Evolutionary conservation across 1,140 invertebrate species (phyloP), one percentile per base, ranked within the genome.

Genomic region (Daktulosphaira vitifoliae): DNA sequence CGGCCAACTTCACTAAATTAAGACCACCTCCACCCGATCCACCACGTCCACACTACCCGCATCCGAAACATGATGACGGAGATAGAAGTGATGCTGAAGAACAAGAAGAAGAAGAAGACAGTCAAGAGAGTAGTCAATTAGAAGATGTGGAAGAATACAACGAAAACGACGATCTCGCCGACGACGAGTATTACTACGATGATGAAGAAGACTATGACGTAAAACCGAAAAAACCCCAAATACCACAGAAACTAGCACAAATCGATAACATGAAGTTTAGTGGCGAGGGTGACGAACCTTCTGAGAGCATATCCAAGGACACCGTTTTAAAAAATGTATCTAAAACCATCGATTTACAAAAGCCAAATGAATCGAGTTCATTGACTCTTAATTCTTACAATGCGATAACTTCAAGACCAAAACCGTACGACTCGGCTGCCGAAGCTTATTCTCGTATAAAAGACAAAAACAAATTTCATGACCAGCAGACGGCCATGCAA

Each of bases 181-280:
- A 67, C 25, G 48, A 67, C 64, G 65, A 65, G 18, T 65, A 68
- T 26, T 66, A 68, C 18, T 66, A 68, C 53, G 67, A 64, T 7
- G 65, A 67, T 9, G 59, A 51, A 38, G 50, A 68, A 18, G 64
- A 68, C n/a, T 66, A 68, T 38, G 66, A 67, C 20, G 20, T 42
- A 9, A 16, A 16, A 2, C 64, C 65, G n/a, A 66, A 62, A 48
- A 44, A 25, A 59, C 67, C 67, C 2, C n/a, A 42, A 29, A 44
- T 64, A 42, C 64, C 65, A 4, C 39, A 66, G 22, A 66, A 38
- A 42, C 18, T 68, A 49, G n/a, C 38, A 26, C 25, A 65, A 23
- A 65, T 65, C 38, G 62, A 68, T 29, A 39, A 44, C 15, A 68
- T 53, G 62, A 68, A 56, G 39, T 33, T 59, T 15, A 25, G 26